Evolutionary conservation across 2,113 vertebrate genomes (phyloP), one percentile per base, ranked within the genome.

Genomic region (Anhinga anhinga): DNA sequence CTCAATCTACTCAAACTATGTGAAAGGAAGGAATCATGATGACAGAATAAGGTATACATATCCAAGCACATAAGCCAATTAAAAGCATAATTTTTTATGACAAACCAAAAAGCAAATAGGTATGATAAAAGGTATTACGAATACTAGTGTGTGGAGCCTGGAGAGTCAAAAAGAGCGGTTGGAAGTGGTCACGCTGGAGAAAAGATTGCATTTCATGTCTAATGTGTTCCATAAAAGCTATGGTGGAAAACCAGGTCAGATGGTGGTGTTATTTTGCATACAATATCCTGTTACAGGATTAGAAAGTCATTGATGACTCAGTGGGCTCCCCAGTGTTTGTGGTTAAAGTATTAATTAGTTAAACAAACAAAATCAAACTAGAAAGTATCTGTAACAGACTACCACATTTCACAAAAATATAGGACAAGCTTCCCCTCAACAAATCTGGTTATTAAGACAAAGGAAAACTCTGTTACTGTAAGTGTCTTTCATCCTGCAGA

Each of bases 151-250:
- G 63, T 42, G 42, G 32, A 83, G 32, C 63, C 56, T 56, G 56
- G 14, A 25, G 25, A 88, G n/a, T 47, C 49, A 87, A 15, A 44
- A 82, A 71, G 29, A 65, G 32, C 19, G 63, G 52, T 6, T 84
- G 34, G 72, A 94, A 95, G 40, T 44, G 58, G n/a, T 52, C 40
- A 26, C 29, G 12, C 14, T 78, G n/a, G 9, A 92, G 73, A 80
- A 87, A 50, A 62, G 65, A 88, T 62, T 86, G 16, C 27, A 61
- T 90, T 95, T 96, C 65, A 69, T n/a, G 19, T 67, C 52, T 97
- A 89, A 90, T 74, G 72, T n/a, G 25, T 84, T 95, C 78, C 58
- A 82, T 69, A 78, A 95, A 93, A 88, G 69, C 52, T 94, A 18
- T 22, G 79, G 34, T 49, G 67, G 56, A 93, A 94, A 95, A 90